Conservation (phyloP, 2,113 vertebrate species). For the Hemiscyllium ocellatum region DNA sequence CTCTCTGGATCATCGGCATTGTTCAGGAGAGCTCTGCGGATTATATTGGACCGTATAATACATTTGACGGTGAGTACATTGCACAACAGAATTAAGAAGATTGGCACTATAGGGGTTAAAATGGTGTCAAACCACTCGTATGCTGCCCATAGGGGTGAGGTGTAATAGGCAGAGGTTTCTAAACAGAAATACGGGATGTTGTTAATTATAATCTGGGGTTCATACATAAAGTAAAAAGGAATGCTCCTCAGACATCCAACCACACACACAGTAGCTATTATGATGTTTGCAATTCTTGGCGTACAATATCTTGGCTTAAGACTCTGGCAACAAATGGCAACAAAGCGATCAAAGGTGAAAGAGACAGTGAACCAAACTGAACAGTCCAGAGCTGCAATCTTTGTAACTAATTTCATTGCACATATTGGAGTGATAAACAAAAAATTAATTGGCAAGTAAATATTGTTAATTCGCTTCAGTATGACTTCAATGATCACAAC, state of each 20-base stretch:
- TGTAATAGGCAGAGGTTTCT: neutral
- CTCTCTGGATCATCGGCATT: neutral
- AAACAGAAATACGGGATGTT: neutral
- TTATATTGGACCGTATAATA: neutral
- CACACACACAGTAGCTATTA: neutral
- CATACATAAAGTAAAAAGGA: neutral
- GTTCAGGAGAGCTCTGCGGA: neutral
- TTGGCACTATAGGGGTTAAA: neutral
- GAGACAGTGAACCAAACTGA: neutral
- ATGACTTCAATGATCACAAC: neutral
- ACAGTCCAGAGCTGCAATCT: neutral
- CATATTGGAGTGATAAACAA: neutral
- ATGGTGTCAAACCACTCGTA: neutral
- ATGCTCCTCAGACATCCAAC: neutral
- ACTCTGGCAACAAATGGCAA: neutral
- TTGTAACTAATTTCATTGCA: neutral
- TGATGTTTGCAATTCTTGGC: neutral
- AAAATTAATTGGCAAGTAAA: neutral
- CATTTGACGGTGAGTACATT: neutral
- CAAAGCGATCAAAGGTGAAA: conserved; percentile 16
- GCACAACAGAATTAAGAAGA: neutral
- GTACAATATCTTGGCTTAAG: neutral
- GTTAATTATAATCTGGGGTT: neutral
- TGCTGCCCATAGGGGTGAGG: neutral
- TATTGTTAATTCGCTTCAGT: conserved; percentile 9